Evolutionary conservation across 2,797 vertebrate species (phyloP).

Genomic region (Cephalopachus bancanus): DNA sequence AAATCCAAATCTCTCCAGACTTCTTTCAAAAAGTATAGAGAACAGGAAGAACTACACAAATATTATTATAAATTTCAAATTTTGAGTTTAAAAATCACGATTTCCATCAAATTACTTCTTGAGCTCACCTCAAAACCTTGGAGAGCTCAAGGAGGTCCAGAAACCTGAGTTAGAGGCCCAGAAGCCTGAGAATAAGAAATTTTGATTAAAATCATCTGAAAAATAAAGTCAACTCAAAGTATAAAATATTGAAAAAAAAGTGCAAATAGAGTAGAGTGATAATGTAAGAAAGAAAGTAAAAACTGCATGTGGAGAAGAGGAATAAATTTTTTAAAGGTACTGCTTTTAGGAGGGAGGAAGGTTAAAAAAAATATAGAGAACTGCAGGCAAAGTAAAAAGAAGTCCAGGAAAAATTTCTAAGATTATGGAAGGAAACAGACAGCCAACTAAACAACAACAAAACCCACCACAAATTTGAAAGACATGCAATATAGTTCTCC

Average conservation of each 20-base stretch:
- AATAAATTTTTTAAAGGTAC: neutral
- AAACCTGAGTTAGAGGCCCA: neutral
- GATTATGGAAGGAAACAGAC: neutral
- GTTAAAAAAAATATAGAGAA: neutral
- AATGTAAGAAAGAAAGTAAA: neutral
- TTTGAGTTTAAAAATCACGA: neutral
- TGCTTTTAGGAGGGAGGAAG: neutral
- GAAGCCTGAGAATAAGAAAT: neutral
- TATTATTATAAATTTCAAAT: conserved; percentile 7
- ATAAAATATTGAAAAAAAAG: neutral
- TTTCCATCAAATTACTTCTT: neutral
- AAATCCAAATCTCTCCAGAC: neutral
- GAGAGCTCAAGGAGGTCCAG: neutral
- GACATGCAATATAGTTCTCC: neutral
- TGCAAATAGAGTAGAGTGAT: neutral
- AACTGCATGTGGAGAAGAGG: neutral
- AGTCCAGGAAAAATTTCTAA: neutral
- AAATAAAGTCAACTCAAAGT: conserved; percentile 7
- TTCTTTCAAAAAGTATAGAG: neutral
- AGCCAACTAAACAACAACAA: neutral
- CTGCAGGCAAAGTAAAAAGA: neutral
- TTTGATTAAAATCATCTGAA: conserved; percentile 34
- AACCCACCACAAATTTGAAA: neutral
- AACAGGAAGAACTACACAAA: neutral
- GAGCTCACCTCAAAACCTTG: neutral